Evolutionary conservation across 2,797 vertebrate species (phyloP).

Genomic region (Geotrypetes seraphini): DNA sequence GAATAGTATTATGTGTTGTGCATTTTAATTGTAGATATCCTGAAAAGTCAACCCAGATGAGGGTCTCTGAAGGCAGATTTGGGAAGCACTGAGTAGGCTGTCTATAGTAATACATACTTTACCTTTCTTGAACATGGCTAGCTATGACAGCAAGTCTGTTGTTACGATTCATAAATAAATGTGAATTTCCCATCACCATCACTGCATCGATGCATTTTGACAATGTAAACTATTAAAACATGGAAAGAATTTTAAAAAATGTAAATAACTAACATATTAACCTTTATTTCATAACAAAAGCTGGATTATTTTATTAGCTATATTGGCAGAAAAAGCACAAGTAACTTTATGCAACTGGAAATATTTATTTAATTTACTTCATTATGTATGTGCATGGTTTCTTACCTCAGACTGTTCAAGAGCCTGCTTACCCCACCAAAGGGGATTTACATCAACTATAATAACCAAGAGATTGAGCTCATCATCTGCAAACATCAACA

Average conservation of each 20-base stretch:
- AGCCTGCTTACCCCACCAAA: conserved; percentile 93
- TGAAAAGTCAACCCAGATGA: too few relatives aligned
- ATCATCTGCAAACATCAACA: conserved; percentile 63
- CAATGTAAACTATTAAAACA: conserved; percentile 67
- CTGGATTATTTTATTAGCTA: too few relatives aligned
- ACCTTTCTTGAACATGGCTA: conserved; percentile 91
- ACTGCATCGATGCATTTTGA: conserved; percentile 85
- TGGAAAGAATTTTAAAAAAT: neutral
- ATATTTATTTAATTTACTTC: too few relatives aligned
- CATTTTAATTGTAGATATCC: too few relatives aligned
- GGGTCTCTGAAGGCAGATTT: too few relatives aligned
- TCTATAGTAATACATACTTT: conserved; percentile 4
- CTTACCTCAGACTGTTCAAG: conserved; percentile 73
- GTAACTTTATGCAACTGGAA: too few relatives aligned
- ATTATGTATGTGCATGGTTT: too few relatives aligned
- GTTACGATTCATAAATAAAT: conserved; percentile 77
- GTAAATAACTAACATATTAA: too few relatives aligned
- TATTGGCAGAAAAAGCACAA: too few relatives aligned
- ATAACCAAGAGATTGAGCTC: conserved; percentile 81
- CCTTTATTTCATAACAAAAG: too few relatives aligned
- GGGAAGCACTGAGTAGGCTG: too few relatives aligned
- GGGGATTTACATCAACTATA: conserved; percentile 83
- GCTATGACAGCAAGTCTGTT: conserved; percentile 88
- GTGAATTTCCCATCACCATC: conserved; percentile 87
- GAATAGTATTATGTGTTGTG: too few relatives aligned